These are phyloP conservation scores for Vesta saturnalis DNA, from an alignment of 2,888 invertebrate species.

Conservation along the genomic window DNA sequence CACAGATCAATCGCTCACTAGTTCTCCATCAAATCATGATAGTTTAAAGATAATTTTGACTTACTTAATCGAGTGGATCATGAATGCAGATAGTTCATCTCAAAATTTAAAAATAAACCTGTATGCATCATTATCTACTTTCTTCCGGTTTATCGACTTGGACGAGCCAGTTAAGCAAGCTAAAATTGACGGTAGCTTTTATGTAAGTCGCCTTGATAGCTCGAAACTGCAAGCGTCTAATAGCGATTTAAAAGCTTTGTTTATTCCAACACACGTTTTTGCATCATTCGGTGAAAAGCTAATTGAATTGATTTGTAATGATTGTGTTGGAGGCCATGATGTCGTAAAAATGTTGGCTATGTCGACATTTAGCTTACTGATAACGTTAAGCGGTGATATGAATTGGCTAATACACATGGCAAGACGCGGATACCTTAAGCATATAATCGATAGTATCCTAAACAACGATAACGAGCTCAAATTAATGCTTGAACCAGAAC, in stretches of 20 bases:
- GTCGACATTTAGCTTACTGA: constrained; percentile 80
- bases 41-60: constrained; percentile 76
- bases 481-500: constrained; percentile 72
- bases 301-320: constrained; percentile 83
- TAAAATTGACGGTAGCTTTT: constrained; percentile 62
- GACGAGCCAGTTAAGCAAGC: constrained; percentile 53
- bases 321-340: constrained; percentile 89
- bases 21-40: neutral
- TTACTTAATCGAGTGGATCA: constrained; percentile 84
- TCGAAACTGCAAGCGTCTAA: constrained; percentile 56
- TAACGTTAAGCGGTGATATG: constrained; percentile 78
- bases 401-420: constrained; percentile 72
- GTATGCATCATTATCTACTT: constrained; percentile 85
- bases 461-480: constrained; percentile 77
- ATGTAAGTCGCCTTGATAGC: constrained; percentile 74
- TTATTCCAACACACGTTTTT: constrained; percentile 69
- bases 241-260: constrained; percentile 59
- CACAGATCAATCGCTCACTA: neutral
- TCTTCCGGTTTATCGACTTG: constrained; percentile 76
- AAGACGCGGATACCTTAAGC: constrained; percentile 78
- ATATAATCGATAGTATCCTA: constrained; percentile 81
- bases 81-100: constrained; percentile 80
- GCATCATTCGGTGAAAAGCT: constrained; percentile 82
- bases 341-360: constrained; percentile 90
- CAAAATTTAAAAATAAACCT: constrained; percentile 88